Evolutionary conservation across 1,140 invertebrate genomes (phyloP).

Genomic region (Drosophila sturtevanti): DNA sequence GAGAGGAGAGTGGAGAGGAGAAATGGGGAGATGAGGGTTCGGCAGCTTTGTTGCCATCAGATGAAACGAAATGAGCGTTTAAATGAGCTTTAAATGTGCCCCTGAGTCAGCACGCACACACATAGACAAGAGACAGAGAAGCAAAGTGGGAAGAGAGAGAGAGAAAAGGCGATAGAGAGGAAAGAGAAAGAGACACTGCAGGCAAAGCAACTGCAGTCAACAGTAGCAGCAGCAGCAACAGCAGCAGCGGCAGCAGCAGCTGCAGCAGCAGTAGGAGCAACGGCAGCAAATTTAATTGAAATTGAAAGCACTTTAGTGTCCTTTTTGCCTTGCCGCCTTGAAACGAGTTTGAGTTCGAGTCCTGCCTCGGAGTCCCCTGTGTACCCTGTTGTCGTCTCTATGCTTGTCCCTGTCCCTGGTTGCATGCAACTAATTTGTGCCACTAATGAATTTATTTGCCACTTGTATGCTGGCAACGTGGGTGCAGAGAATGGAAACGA

Average conservation of each 20-base stretch:
- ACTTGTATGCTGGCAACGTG: slow-evolving; percentile 76
- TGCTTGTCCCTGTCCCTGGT: slow-evolving; percentile 31
- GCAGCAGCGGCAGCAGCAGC: slow-evolving; percentile 46
- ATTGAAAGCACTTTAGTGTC: slow-evolving; percentile 81
- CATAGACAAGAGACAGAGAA: slow-evolving; percentile 18
- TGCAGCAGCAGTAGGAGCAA: slow-evolving; percentile 28
- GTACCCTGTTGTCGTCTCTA: slow-evolving; percentile 13
- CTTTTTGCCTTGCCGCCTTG: slow-evolving; percentile 47
- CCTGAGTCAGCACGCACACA: slow-evolving; percentile 72
- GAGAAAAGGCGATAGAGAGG: neutral
- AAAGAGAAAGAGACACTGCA: neutral
- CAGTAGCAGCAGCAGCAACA: slow-evolving; percentile 31
- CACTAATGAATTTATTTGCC: slow-evolving; percentile 81
- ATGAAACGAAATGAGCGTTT: slow-evolving; percentile 70
- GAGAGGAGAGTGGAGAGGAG: no score
- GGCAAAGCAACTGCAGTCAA: no score
- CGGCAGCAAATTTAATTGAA: slow-evolving; percentile 76
- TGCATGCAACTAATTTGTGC: slow-evolving; percentile 80
- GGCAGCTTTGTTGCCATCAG: slow-evolving; percentile 38
- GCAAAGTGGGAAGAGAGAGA: no score
- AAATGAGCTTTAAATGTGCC: slow-evolving; percentile 77
- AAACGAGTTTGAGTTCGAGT: slow-evolving; percentile 12
- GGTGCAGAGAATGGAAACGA: slow-evolving; percentile 47
- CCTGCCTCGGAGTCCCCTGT: slow-evolving; percentile 7
- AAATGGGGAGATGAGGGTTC: neutral